A percentile compares a stretch with the other conserved stretches of the same genome.
phyloP scores from a whole-genome alignment of 2,113 vertebrate genomes.

The Pyrgilauda ruficollis region DNA sequence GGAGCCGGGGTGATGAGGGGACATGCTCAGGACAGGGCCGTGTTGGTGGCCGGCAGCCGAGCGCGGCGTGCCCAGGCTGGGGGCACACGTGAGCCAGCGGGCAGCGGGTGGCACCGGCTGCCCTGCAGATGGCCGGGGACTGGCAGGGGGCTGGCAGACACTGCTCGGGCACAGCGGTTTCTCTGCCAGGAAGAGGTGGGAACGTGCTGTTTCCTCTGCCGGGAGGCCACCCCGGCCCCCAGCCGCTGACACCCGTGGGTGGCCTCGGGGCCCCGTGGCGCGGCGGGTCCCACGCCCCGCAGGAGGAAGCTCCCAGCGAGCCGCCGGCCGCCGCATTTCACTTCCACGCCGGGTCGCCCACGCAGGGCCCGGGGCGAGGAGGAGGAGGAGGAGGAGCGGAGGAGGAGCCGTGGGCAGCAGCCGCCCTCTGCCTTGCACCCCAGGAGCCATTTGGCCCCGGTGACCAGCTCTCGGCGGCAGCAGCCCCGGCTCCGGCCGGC shows the following conservation, averaged over 20 bases:
- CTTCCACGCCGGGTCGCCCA: slow-evolving; percentile 44
- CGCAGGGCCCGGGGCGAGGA: slow-evolving; percentile 4
- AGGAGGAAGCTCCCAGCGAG: not conserved
- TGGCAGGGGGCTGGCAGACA: not conserved
- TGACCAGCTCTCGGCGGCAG: not conserved
- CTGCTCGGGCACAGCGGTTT: not conserved
- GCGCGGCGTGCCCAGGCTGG: accelerated
- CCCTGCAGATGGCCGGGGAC: not conserved
- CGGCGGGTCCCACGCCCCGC: accelerated
- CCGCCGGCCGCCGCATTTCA: not conserved
- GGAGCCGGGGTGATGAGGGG: not conserved
- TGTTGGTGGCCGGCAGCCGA: not conserved
- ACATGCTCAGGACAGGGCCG: not conserved
- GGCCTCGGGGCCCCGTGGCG: not conserved
- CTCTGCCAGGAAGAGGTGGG: slow-evolving; percentile 3
- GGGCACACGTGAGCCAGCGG: accelerated
- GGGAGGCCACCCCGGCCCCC: not conserved
- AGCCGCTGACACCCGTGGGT: not conserved
- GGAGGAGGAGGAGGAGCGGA: slow-evolving; percentile 46
- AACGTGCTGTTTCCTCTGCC: not conserved
- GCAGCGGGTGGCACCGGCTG: not conserved
- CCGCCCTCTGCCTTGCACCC: slow-evolving; percentile 1
- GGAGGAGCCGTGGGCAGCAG: slow-evolving; percentile 52
- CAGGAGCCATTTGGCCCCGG: slow-evolving; percentile 46
- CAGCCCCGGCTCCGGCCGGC: not conserved